phyloP scores from a whole-genome alignment of 2,113 vertebrate species.

The Brachionichthys hirsutus region DNA sequence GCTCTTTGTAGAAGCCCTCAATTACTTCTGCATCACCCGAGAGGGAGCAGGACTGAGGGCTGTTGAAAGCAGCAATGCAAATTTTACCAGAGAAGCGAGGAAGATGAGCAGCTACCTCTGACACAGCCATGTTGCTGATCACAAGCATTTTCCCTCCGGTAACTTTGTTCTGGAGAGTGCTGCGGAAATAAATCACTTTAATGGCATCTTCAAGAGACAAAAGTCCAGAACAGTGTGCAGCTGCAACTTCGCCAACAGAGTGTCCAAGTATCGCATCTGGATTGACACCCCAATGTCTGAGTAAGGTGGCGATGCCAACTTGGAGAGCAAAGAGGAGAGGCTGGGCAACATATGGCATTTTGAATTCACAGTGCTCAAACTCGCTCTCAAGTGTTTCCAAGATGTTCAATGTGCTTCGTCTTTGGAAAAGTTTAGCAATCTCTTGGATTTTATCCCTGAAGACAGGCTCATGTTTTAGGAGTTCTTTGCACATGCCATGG shows the following conservation, averaged over 20 bases:
- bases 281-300: constrained; percentile 84
- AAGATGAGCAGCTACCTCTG: constrained; percentile 73
- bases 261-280: constrained; percentile 80
- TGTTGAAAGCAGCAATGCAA: constrained; percentile 84
- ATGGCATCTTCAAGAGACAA: constrained; percentile 85
- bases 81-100: constrained; percentile 71
- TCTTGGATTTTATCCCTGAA: constrained; percentile 82
- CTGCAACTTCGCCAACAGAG: constrained; percentile 86
- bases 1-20: constrained; percentile 59
- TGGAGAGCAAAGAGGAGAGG: constrained; percentile 85
- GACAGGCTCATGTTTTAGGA: constrained; percentile 77
- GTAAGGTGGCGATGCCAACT: constrained; percentile 77
- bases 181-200: constrained; percentile 82
- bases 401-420: constrained; percentile 57
- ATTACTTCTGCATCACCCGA: constrained; percentile 80
- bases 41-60: constrained; percentile 83
- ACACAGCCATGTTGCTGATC: constrained; percentile 80
- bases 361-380: constrained; percentile 64
- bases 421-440: constrained; percentile 67
- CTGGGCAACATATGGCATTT: constrained; percentile 77
- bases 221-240: constrained; percentile 84
- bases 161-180: constrained; percentile 80
- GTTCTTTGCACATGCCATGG: constrained; percentile 78
- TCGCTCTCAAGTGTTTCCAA: constrained; percentile 67
- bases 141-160: constrained; percentile 84